These are phyloP conservation scores for Trilocha varians DNA, from an alignment of 2,888 invertebrate genomes.

Conservation along the genomic window DNA sequence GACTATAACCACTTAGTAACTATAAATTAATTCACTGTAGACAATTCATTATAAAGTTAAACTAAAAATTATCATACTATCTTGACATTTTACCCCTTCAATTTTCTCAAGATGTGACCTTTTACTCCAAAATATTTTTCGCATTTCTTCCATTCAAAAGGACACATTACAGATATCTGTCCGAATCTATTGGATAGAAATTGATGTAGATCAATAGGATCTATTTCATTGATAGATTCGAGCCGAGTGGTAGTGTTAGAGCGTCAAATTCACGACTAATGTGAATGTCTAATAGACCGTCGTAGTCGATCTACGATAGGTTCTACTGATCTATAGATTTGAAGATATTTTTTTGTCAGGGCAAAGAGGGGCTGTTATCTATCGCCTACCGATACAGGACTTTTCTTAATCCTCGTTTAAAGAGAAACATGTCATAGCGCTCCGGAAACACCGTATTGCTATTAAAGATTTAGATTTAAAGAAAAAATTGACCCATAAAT, in stretches of 20 bases:
- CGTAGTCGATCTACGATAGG: slow-evolving; percentile 20
- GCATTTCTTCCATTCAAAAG: neutral
- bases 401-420: too few species aligned
- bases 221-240: slow-evolving; percentile 15
- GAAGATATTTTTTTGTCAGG: too few species aligned
- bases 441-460: too few species aligned
- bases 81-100: slow-evolving; percentile 1
- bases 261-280: slow-evolving; percentile 64
- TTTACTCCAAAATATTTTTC: neutral
- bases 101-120: slow-evolving; percentile 10
- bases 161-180: neutral
- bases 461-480: too few species aligned
- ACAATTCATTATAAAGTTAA: too few species aligned
- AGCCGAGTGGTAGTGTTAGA: slow-evolving; percentile 51
- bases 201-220: slow-evolving; percentile 2
- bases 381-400: too few species aligned
- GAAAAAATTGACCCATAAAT: too few species aligned
- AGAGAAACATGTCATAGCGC: too few species aligned
- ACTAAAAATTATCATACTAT: neutral
- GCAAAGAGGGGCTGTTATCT: too few species aligned
- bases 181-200: neutral
- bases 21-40: too few species aligned
- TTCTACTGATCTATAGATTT: neutral
- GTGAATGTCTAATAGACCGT: slow-evolving; percentile 58
- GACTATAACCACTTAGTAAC: too few species aligned